These are phyloP conservation scores for Pogona vitticeps DNA, from an alignment of 2,113 vertebrate species.

Conservation along the genomic window DNA sequence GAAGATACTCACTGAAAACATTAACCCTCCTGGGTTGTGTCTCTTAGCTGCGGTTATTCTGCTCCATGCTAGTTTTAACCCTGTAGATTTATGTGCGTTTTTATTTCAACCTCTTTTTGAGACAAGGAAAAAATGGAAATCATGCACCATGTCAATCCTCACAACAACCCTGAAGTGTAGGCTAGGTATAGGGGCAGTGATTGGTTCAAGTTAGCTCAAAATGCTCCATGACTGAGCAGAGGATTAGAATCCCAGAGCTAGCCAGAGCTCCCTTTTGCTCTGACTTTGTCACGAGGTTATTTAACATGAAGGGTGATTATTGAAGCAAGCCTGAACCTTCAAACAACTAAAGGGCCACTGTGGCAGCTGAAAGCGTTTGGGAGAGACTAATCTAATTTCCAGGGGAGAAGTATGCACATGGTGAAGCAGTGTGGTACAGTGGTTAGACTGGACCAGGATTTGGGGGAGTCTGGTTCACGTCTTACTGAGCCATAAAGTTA, in stretches of 20 bases:
- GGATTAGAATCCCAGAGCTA: background rate
- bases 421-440: no score
- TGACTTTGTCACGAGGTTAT: no score
- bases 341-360: background rate
- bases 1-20: background rate
- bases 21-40: background rate
- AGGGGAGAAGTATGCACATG: no score
- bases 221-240: background rate
- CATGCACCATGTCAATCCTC: background rate
- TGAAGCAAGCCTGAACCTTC: background rate
- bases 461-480: no score
- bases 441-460: no score
- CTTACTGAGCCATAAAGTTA: no score
- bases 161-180: background rate
- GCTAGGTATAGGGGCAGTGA: no score
- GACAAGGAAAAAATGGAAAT: background rate
- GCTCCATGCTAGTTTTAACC: background rate
- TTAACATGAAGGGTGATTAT: no score
- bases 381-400: background rate
- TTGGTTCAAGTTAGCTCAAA: background rate
- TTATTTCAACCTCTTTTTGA: background rate
- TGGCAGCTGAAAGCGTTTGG: background rate
- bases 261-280: no score
- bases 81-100: background rate
- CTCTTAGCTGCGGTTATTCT: background rate